Base-by-base conservation (phyloP, 2,797 vertebrate species). In the Sebastes vulpes region DNA sequence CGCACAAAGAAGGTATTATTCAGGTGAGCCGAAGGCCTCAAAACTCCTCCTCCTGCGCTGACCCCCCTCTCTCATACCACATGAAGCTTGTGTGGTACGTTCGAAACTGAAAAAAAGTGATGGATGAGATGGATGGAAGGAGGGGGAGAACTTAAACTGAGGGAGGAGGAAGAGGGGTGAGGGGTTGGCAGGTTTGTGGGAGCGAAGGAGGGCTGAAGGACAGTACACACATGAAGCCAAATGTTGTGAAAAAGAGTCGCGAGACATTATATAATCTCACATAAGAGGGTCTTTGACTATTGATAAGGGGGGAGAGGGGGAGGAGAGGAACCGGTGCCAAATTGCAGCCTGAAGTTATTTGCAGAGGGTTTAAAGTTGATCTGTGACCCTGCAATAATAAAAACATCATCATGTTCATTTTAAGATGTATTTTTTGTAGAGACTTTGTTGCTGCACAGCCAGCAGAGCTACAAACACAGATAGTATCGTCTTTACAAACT, bases 1-100 rank as follows among this genome's bases (percentile, higher is more conserved):
- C 67, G 42, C 75, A 97, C 96, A 97, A 97, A 96, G 95, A 89
- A 70, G 79, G 75, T 82, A 91, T 85, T 95, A 94, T 96, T 96
- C 94, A 96, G 86, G 76, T 86, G 75, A 78, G 68, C 5, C 50
- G 38, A 70, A 32, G 46, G 23, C 38, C 66, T 46, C 1, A 23
- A 72, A 67, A 83, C 78, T 61, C 86, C 89, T 82, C 91, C 89
- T 61, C 26, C 65, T 14, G 26, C 28, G 18, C 38, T 48, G 31
- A 66, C 58, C 54, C 48, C 76, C 61, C 18, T 66, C 59, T 65
- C 66, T 65, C 58, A 75, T 38, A 61, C 79, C 75, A 86, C 77
- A 87, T 35, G 23, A 71, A 65, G 53, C 65, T 9, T 61, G 63
- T 86, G 79, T 70, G 69, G 72, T 61, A 69, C 1, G n/a, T 35